phyloP scores from a whole-genome alignment of 2,888 invertebrate species.

The Dasysyrphus tricinctus region DNA sequence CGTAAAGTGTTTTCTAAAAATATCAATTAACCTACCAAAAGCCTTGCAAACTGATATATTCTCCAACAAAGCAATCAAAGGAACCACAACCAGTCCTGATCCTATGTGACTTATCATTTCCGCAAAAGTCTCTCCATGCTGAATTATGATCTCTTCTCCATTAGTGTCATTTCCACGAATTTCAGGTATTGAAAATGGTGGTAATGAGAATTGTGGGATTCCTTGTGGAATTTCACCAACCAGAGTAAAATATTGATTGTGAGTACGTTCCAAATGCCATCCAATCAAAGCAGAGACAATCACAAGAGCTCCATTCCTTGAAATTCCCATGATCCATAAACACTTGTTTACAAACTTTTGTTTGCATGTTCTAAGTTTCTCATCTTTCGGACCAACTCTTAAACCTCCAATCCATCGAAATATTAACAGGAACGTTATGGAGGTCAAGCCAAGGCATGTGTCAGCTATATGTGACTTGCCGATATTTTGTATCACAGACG shows the following conservation, averaged over 20 bases:
- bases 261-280: constrained; percentile 86
- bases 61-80: constrained; percentile 93
- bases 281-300: constrained; percentile 87
- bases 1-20: too few relatives aligned
- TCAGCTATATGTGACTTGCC: constrained; percentile 88
- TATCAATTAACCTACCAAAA: constrained; percentile 78
- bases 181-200: constrained; percentile 87
- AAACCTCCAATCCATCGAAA: constrained; percentile 90
- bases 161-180: constrained; percentile 78
- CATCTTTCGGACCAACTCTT: constrained; percentile 85
- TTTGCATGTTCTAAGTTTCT: constrained; percentile 81
- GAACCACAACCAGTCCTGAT: constrained; percentile 92
- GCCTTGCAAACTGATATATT: constrained; percentile 88
- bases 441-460: constrained; percentile 89
- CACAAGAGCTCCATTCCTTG: constrained; percentile 92
- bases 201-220: constrained; percentile 87
- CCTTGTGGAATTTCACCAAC: constrained; percentile 91
- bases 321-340: constrained; percentile 90
- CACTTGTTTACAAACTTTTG: constrained; percentile 87
- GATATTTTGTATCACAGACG: constrained; percentile 88
- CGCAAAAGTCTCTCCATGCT: constrained; percentile 83
- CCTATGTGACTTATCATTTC: constrained; percentile 92
- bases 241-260: constrained; percentile 85
- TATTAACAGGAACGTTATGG: constrained; percentile 89
- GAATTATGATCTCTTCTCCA: constrained; percentile 76